Conservation (phyloP, 2,797 vertebrate species). For the Phrynocephalus vlangalii region DNA sequence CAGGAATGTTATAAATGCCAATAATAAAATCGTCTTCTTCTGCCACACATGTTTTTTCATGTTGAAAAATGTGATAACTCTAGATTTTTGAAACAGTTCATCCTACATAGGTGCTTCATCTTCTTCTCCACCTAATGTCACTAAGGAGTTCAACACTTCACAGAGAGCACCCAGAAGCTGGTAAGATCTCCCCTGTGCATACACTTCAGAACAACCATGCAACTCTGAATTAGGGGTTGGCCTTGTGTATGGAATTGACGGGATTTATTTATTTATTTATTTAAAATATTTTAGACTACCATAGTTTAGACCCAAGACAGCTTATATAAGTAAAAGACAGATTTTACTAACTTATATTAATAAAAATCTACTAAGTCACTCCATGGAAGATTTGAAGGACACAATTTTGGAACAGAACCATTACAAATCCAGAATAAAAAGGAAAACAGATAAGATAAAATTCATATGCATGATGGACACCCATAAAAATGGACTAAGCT, state of each 20-base stretch:
- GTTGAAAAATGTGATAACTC: constrained; percentile 30
- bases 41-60: constrained; percentile 30
- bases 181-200: not conserved
- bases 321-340: too few species aligned
- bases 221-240: not conserved
- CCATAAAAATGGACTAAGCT: too few species aligned
- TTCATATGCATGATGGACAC: too few species aligned
- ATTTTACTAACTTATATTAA: too few species aligned
- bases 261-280: not conserved
- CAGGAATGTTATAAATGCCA: constrained; percentile 43
- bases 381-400: too few species aligned
- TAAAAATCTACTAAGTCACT: too few species aligned
- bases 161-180: not conserved
- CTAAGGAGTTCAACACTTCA: not conserved
- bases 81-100: not conserved
- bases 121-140: not conserved
- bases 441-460: too few species aligned
- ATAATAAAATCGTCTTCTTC: constrained; percentile 36
- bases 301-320: too few species aligned
- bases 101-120: not conserved
- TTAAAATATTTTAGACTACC: too few species aligned
- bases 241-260: not conserved
- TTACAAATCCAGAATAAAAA: too few species aligned
- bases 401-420: too few species aligned
- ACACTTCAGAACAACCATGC: not conserved